Evolutionary conservation across 2,113 vertebrate genomes (phyloP).

Genomic region (Ailuropoda melanoleuca): DNA sequence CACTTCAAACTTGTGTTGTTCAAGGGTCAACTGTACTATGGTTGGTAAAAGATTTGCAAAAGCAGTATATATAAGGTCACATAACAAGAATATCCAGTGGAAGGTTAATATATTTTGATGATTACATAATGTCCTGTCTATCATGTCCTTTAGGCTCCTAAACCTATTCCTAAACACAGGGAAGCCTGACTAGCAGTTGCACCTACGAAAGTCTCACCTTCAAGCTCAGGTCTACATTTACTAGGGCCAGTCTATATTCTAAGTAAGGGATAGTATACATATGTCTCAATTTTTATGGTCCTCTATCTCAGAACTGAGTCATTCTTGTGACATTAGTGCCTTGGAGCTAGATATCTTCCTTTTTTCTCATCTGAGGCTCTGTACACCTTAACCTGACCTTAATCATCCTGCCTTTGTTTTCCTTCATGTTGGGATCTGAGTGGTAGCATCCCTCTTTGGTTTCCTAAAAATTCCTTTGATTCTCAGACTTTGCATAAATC

Average conservation of each 20-base stretch:
- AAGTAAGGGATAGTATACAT: not conserved
- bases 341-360: not conserved
- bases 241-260: not conserved
- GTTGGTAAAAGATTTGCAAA: not conserved
- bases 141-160: not conserved
- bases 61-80: not conserved
- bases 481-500: not conserved
- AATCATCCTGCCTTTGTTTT: not conserved
- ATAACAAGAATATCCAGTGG: not conserved
- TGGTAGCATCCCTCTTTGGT: not conserved
- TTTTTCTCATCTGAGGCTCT: not conserved
- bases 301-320: not conserved
- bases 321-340: not conserved
- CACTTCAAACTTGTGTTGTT: not conserved
- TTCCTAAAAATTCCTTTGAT: not conserved
- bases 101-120: not conserved
- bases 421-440: not conserved
- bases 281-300: not conserved
- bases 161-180: not conserved
- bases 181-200: not conserved
- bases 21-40: not conserved
- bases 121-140: not conserved
- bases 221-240: not conserved
- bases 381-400: not conserved
- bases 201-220: not conserved